These are phyloP conservation scores for Morphnarchus princeps DNA, from an alignment of 2,113 vertebrate genomes.

Conservation along the genomic window DNA sequence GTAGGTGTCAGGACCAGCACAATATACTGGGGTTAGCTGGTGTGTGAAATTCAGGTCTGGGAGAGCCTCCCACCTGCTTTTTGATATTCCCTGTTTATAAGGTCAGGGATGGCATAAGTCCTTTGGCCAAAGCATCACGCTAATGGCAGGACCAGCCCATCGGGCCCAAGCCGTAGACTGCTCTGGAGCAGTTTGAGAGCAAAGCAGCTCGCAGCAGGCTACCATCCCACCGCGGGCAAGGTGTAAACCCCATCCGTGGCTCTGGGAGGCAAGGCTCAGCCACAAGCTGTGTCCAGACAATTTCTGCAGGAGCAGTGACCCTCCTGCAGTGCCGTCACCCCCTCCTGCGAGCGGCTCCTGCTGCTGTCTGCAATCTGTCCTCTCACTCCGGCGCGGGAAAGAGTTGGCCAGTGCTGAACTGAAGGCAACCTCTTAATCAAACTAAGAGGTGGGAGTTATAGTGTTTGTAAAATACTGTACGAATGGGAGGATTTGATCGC, in stretches of 20 bases:
- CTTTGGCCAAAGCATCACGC: not conserved
- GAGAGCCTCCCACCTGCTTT: not conserved
- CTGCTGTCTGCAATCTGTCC: not conserved
- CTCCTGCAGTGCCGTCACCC: not conserved
- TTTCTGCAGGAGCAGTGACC: not conserved
- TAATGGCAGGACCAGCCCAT: not conserved
- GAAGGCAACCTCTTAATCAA: conserved; percentile 33
- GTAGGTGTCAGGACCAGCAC: not conserved
- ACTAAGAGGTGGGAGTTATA: conserved; percentile 3
- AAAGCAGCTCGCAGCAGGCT: not conserved
- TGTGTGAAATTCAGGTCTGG: not conserved
- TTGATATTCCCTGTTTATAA: not conserved
- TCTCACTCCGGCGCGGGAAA: not conserved
- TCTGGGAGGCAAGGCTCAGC: not conserved
- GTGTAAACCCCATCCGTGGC: not conserved
- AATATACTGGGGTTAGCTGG: not conserved
- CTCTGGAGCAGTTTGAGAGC: not conserved
- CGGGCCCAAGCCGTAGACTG: not conserved
- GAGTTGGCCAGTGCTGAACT: not conserved
- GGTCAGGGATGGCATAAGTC: not conserved
- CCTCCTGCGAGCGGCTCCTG: not conserved
- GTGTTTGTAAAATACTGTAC: conserved; percentile 39
- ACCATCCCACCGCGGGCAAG: rapidly evolving
- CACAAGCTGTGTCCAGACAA: not conserved
- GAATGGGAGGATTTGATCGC: conserved; percentile 47